A percentile compares a stretch with the other conserved stretches of the same genome.
Conservation (phyloP, 2,113 vertebrate genomes). For the Gymnorhina tibicen region DNA sequence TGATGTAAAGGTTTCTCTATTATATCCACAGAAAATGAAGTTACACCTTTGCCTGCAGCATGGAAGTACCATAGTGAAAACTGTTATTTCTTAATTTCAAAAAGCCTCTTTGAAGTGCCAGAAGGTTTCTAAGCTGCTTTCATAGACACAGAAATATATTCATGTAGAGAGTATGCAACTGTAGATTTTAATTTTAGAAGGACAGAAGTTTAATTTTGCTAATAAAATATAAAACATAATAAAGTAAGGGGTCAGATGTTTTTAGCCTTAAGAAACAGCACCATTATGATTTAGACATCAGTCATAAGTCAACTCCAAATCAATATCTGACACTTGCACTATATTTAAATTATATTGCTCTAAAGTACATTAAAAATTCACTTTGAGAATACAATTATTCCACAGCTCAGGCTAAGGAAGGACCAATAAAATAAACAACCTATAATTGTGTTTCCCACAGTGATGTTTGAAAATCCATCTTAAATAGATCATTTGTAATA, state of each 20-base stretch:
- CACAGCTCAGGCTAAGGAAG: not conserved
- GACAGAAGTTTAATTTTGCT: constrained; percentile 45
- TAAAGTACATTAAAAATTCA: constrained; percentile 47
- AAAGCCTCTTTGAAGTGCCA: not conserved
- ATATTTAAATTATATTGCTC: constrained; percentile 62
- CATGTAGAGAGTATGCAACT: not conserved
- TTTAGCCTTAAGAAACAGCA: constrained; percentile 35
- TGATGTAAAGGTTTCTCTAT: not conserved
- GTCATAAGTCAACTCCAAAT: constrained; percentile 59
- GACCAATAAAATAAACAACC: constrained; percentile 26
- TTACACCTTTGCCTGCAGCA: not conserved
- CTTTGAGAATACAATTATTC: not conserved
- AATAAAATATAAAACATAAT: constrained; percentile 54
- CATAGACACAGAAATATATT: not conserved
- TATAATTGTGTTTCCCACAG: not conserved
- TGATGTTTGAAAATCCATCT: constrained; percentile 1
- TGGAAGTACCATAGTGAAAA: not conserved
- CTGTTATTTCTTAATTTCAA: not conserved
- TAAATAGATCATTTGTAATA: not conserved
- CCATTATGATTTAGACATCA: constrained; percentile 43
- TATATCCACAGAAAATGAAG: not conserved
- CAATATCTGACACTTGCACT: constrained; percentile 52
- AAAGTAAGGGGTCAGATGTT: constrained; percentile 32
- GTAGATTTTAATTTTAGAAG: constrained; percentile 25
- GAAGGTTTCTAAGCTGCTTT: not conserved